Evolutionary conservation across 2,113 vertebrate genomes (phyloP).

Genomic region (Cricetomys ansorgei): DNA sequence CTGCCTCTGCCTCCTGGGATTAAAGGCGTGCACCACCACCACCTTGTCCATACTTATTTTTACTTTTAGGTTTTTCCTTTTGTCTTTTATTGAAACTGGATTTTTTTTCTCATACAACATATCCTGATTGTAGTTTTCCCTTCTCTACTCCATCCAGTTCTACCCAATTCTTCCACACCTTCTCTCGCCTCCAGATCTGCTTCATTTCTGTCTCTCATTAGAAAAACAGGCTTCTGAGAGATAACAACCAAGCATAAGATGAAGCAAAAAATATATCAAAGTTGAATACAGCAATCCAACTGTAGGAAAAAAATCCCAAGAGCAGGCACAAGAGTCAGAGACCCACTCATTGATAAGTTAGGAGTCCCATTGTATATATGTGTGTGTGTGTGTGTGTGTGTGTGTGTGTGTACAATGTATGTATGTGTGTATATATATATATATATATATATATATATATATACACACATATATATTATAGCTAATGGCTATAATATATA

Average conservation of each 20-base stretch:
- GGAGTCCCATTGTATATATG: neutral
- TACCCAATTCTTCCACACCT: no score
- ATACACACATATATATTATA: no score
- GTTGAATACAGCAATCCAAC: neutral
- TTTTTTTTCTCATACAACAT: neutral
- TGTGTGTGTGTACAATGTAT: no score
- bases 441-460: no score
- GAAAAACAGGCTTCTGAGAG: neutral
- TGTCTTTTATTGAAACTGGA: neutral
- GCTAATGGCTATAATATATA: neutral
- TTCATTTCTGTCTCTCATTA: neutral
- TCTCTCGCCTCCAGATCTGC: neutral
- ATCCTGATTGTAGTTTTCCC: neutral
- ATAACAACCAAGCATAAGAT: neutral
- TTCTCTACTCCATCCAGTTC: neutral
- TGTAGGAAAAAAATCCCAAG: neutral
- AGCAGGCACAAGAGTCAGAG: neutral
- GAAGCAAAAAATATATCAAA: neutral
- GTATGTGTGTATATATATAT: no score
- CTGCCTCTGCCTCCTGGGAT: no score
- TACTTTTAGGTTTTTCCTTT: neutral
- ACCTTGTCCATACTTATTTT: neutral
- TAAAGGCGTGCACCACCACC: no score
- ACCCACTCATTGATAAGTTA: neutral
- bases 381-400: no score